Conservation (phyloP, 1,140 invertebrate genomes). For the Leguminivora glycinivorella region DNA sequence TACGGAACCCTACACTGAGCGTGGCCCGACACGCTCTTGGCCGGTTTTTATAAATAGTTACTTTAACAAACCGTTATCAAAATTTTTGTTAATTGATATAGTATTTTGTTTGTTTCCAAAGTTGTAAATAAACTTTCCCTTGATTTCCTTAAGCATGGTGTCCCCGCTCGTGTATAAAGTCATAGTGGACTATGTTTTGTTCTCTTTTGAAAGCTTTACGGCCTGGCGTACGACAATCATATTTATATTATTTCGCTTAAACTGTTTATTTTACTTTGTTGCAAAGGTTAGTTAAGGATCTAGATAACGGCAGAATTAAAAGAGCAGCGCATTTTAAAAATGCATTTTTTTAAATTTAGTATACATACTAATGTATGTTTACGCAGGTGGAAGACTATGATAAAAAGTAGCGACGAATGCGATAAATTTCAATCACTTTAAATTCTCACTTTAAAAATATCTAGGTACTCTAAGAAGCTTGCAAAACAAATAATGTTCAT, state of each 20-base stretch:
- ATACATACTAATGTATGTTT: neutral
- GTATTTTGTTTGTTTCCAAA: neutral
- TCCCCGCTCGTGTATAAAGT: conserved; percentile 43
- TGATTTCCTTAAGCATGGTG: conserved; percentile 14
- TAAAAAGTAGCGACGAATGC: neutral
- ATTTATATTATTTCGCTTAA: conserved; percentile 34
- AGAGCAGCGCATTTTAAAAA: neutral
- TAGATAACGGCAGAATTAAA: conserved; percentile 9
- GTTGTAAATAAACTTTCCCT: neutral
- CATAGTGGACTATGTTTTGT: conserved; percentile 47
- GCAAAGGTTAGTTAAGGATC: conserved; percentile 24
- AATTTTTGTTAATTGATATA: neutral
- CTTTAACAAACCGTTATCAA: too few species aligned
- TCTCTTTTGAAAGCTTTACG: conserved; percentile 44
- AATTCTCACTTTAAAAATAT: neutral
- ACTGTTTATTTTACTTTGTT: conserved; percentile 26
- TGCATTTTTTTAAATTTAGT: neutral
- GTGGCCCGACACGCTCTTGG: too few species aligned
- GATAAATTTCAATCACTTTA: conserved; percentile 4
- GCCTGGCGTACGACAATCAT: conserved; percentile 44
- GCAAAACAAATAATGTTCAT: neutral
- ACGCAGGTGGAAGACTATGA: neutral
- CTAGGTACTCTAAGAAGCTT: neutral
- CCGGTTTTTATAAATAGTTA: too few species aligned
- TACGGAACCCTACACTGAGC: too few species aligned